phyloP scores from a whole-genome alignment of 2,888 invertebrate genomes.

The Candidula unifasciata region DNA sequence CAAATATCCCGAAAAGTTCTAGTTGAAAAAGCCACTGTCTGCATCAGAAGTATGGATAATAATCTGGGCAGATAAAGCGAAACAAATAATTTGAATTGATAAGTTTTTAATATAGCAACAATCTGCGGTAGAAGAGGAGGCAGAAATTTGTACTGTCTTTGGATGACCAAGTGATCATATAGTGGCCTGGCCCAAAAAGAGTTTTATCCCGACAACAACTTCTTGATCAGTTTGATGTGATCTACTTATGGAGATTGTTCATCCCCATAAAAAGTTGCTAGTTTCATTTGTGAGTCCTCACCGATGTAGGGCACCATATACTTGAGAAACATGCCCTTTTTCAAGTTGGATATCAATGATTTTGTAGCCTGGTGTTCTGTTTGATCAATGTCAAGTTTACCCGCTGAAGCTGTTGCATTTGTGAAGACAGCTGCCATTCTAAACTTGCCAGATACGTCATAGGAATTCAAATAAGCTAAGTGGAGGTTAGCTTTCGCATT shows the following conservation, averaged over 20 bases:
- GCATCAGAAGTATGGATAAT: too few species aligned
- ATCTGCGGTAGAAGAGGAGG: too few species aligned
- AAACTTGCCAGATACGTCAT: constrained; percentile 61
- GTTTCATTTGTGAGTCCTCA: constrained; percentile 41
- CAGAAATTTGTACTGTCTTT: too few species aligned
- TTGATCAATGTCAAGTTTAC: constrained; percentile 65
- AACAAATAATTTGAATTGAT: too few species aligned
- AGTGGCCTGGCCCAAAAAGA: background rate
- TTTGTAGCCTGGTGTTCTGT: constrained; percentile 57
- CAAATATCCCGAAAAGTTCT: too few species aligned
- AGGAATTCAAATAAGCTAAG: constrained; percentile 69
- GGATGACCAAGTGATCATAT: too few species aligned
- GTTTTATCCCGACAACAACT: background rate
- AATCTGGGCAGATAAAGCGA: too few species aligned
- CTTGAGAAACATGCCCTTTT: constrained; percentile 64
- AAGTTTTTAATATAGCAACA: too few species aligned
- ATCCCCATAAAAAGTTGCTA: constrained; percentile 45
- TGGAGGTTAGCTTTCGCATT: constrained; percentile 62
- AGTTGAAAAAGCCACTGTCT: too few species aligned
- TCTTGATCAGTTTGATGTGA: background rate
- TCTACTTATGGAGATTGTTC: background rate
- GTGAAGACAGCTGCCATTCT: constrained; percentile 73
- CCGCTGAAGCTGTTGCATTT: constrained; percentile 60
- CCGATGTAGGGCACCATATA: constrained; percentile 61
- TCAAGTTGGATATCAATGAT: constrained; percentile 60